phyloP scores from a whole-genome alignment of 2,888 invertebrate genomes.

The Agrotis clavis region DNA sequence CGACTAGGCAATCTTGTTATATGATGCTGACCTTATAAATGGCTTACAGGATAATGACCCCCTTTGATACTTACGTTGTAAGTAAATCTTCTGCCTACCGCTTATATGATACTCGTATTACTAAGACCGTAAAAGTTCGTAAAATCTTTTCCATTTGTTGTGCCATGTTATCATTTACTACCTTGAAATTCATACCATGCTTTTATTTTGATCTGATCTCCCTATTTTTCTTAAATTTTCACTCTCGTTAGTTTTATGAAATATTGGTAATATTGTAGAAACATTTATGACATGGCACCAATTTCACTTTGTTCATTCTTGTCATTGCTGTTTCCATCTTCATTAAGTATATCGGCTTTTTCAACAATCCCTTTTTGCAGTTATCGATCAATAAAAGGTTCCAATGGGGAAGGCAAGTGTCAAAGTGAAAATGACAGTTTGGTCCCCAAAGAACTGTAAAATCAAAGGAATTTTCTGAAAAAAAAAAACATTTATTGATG shows the following conservation, averaged over 20 bases:
- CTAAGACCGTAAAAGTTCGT: not conserved
- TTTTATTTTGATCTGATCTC: not conserved
- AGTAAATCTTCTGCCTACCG: not conserved
- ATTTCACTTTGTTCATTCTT: not conserved
- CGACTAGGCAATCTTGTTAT: conserved; percentile 16
- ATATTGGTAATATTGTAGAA: too few species aligned
- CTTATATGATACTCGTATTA: too few species aligned
- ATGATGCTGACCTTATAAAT: conserved; percentile 16
- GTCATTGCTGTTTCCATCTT: not conserved
- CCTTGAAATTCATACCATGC: not conserved
- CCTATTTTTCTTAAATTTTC: not conserved
- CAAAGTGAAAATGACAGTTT: too few species aligned
- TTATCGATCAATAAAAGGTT: not conserved
- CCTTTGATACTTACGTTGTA: not conserved
- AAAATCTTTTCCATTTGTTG: not conserved
- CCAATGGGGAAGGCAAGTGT: too few species aligned
- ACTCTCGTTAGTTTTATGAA: not conserved
- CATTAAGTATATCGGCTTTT: too few species aligned
- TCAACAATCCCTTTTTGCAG: not conserved
- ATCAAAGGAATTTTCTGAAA: too few species aligned
- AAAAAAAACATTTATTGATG: too few species aligned
- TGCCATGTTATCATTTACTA: not conserved
- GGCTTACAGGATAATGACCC: conserved; percentile 21
- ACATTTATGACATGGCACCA: not conserved
- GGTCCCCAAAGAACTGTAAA: too few species aligned